Conservation (phyloP, 2,888 invertebrate genomes). For the Monochamus alternatus region DNA sequence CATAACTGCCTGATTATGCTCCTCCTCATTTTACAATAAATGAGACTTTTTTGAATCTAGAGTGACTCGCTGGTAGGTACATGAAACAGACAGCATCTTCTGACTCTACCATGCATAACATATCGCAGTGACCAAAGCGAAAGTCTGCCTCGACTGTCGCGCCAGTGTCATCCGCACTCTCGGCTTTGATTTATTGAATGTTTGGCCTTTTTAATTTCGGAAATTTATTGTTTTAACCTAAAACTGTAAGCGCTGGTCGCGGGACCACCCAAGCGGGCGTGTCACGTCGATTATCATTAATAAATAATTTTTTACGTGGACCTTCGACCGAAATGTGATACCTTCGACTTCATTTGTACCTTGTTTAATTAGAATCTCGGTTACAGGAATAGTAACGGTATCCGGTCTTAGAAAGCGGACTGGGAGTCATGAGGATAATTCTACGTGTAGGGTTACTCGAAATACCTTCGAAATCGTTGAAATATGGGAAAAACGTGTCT, state of each 20-base stretch:
- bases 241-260: conserved; percentile 33
- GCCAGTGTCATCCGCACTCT: conserved; percentile 1
- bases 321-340: conserved; percentile 1
- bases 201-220: conserved; percentile 30
- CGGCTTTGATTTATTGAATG: conserved; percentile 42
- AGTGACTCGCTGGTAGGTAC: no score
- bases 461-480: no score
- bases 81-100: not conserved
- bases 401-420: not conserved
- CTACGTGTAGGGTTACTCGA: not conserved
- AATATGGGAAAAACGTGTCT: no score
- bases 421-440: not conserved
- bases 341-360: not conserved
- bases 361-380: not conserved
- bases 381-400: not conserved
- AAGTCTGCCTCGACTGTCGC: conserved; percentile 18
- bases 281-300: conserved; percentile 17
- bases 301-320: conserved; percentile 11
- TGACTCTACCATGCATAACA: not conserved
- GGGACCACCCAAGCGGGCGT: conserved; percentile 37
- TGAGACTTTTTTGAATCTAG: no score
- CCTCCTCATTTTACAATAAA: no score
- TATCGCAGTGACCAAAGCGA: not conserved
- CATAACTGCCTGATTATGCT: no score
- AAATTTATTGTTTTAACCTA: conserved; percentile 41